Conservation (phyloP, 2,797 vertebrate genomes). For the Poliocrania exsul region DNA sequence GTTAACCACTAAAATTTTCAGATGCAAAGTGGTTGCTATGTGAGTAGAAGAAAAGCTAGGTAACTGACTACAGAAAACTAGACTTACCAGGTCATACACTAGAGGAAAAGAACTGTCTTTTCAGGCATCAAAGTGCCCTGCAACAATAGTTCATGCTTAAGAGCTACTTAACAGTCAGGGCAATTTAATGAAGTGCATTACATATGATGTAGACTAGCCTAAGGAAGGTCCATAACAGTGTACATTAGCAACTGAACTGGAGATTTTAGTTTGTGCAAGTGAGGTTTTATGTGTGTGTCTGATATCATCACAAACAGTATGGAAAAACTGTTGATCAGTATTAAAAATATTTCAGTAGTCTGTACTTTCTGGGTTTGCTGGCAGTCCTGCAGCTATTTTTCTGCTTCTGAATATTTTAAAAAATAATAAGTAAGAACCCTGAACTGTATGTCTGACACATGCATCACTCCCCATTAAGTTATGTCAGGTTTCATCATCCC, state of each 20-base stretch:
- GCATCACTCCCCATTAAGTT: background rate
- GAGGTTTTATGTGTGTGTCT: background rate
- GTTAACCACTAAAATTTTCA: background rate
- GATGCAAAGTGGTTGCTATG: background rate
- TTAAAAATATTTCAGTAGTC: background rate
- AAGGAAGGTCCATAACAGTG: background rate
- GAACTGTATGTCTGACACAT: background rate
- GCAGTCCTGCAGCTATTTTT: background rate
- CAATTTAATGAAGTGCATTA: background rate
- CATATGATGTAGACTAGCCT: background rate
- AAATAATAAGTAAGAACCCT: background rate
- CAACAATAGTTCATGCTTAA: background rate
- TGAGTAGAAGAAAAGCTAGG: background rate
- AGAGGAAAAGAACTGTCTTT: background rate
- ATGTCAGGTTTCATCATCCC: conserved; percentile 6
- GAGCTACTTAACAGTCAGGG: background rate
- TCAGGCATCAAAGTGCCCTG: background rate
- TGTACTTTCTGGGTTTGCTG: background rate
- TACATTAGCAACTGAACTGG: background rate
- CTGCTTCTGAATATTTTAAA: background rate
- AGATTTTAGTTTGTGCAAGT: background rate
- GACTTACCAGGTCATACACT: background rate
- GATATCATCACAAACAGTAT: background rate
- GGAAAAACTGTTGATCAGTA: background rate
- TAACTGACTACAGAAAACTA: background rate